These are phyloP conservation scores for Trachelus stipa DNA, from an alignment of 2,888 invertebrate genomes.

Conservation along the genomic window DNA sequence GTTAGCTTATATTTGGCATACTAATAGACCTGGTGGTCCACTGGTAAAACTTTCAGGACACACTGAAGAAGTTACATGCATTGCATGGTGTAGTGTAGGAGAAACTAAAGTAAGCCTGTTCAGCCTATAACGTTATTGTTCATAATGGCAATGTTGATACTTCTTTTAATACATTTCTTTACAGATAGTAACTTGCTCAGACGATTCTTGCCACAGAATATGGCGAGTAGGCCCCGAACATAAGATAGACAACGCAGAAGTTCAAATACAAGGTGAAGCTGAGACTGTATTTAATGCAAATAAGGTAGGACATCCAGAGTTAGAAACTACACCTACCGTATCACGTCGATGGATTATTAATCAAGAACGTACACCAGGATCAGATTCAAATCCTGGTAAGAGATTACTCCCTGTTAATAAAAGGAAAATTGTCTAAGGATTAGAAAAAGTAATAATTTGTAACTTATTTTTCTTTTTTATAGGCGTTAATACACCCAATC, in stretches of 20 bases:
- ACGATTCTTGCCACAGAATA: slow-evolving; percentile 82
- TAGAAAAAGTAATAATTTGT: background rate
- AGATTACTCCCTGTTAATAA: background rate
- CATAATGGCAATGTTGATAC: background rate
- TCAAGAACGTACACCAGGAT: slow-evolving; percentile 48
- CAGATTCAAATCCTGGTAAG: slow-evolving; percentile 42
- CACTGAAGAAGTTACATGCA: slow-evolving; percentile 87
- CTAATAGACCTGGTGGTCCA: slow-evolving; percentile 73
- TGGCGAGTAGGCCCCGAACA: slow-evolving; percentile 77
- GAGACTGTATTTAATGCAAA: slow-evolving; percentile 58
- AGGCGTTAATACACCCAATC: background rate
- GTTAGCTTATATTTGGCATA: slow-evolving; percentile 88
- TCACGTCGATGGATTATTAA: slow-evolving; percentile 36
- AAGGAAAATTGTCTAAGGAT: background rate
- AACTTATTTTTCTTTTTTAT: background rate
- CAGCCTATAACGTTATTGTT: background rate
- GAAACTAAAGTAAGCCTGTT: slow-evolving; percentile 67
- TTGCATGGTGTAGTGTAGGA: slow-evolving; percentile 78
- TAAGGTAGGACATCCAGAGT: slow-evolving; percentile 25
- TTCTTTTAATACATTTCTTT: background rate
- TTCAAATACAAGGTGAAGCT: slow-evolving; percentile 67
- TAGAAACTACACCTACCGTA: slow-evolving; percentile 55
- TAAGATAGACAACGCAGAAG: slow-evolving; percentile 54
- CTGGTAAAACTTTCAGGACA: slow-evolving; percentile 81
- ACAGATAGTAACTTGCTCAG: slow-evolving; percentile 82